Evolutionary conservation across 2,113 vertebrate species (phyloP).

Genomic region (Xiphophorus hellerii): DNA sequence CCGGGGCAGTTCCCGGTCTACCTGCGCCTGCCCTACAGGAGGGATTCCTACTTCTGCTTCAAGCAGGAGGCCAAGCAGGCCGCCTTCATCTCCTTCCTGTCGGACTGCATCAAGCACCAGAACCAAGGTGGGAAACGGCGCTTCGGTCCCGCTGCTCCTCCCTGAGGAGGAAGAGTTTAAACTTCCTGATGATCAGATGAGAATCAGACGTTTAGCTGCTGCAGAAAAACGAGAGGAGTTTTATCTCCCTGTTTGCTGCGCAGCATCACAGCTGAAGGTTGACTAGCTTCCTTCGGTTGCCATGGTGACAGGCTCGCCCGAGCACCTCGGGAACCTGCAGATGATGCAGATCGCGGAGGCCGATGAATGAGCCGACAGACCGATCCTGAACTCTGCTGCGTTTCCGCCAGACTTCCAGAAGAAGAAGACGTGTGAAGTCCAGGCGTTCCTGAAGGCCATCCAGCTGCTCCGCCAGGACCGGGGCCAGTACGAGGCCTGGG

Average conservation of each 20-base stretch:
- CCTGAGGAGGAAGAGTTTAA: neutral
- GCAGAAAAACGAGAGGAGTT: too few relatives aligned
- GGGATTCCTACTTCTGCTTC: conserved; percentile 90
- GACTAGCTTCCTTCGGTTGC: conserved; percentile 15
- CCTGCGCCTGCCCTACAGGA: conserved; percentile 87
- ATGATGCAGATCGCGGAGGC: too few relatives aligned
- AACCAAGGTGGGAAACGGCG: conserved; percentile 81
- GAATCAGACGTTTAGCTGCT: too few relatives aligned
- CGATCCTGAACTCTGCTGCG: neutral
- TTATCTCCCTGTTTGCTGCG: too few relatives aligned
- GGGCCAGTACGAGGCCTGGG: conserved; percentile 85
- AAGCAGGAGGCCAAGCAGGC: conserved; percentile 68
- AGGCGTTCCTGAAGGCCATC: conserved; percentile 88
- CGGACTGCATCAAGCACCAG: conserved; percentile 87
- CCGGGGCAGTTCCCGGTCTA: conserved; percentile 87
- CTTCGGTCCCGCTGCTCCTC: neutral
- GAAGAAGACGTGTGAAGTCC: conserved; percentile 84
- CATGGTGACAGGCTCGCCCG: conserved; percentile 36
- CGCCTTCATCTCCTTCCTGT: conserved; percentile 81
- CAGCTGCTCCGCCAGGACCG: conserved; percentile 90
- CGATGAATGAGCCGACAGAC: neutral
- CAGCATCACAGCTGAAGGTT: neutral
- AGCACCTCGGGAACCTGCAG: neutral
- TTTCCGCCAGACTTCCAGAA: conserved; percentile 85
- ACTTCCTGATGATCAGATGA: too few relatives aligned